Evolutionary conservation across 2,113 vertebrate genomes (phyloP), one percentile per base, ranked within the genome.

Genomic region (Poecilia latipinna): DNA sequence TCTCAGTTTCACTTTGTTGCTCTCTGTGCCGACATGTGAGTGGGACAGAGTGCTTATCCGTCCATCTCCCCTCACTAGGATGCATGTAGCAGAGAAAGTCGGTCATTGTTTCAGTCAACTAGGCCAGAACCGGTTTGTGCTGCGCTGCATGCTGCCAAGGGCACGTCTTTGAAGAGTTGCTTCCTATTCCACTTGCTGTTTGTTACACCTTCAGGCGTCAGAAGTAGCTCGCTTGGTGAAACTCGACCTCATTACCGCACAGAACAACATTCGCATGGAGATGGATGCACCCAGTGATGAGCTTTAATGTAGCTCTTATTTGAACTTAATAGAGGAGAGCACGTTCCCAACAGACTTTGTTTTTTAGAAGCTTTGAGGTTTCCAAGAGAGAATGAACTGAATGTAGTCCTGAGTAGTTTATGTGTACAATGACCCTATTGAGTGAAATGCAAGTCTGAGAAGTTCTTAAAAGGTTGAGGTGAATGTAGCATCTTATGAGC

Each of bases 101-200:
- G 75, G 86, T 85, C 88, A 84, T 81, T 79, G 68, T 86, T 75
- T 78, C 75, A 70, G 79, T 83, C 48, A 86, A 73, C 54, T 83
- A 62, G 83, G 83, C 69, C 86, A 78, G 29, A 63, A 39, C 72
- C 57, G 75, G 48, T 73, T 72, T 32, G 72, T 39, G 31, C 37
- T 60, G 67, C 24, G 74, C 60, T 32, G 12, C 54, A 60, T 32
- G 65, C 72, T 70, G 63, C 73, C 61, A 72, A 88, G 78, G 77
- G 24, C 76, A 68, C 2, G 24, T 64, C 79, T 78, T 81, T 77
- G 72, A 82, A 78, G 77, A 74, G 61, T 70, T 24, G 1, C 44
- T 48, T 3, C 65, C 65, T 70, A 57, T 29, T 72, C 61, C 26
- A 15, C 71, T 72, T 26, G 17, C 60, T 57, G 78, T 80, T 83